Evolutionary conservation across 2,797 vertebrate genomes (phyloP), one percentile per base, ranked within the genome.

Genomic region (Loris lydekkerianus): DNA sequence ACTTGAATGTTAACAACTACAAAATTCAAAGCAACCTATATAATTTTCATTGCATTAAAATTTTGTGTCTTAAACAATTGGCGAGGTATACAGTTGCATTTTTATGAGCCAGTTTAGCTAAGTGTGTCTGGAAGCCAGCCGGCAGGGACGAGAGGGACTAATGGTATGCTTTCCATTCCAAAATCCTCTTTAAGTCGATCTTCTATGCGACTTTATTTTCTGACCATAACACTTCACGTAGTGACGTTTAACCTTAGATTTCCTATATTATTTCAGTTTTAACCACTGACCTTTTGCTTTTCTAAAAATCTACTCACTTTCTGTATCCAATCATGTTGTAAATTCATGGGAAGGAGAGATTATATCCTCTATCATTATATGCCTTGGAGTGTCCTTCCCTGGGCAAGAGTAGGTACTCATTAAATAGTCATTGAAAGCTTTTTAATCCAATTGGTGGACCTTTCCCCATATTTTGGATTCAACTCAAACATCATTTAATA

Each of bases 391-490:
- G 3, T 25, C 58, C 63, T 86, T 86, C 53, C 4, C 20, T 86
- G 89, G 76, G 80, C 73, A 94, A 61, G 14, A 29, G 76, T 89
- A 43, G 77, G 63, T 96, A 95, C 84, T 85, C 40, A 69, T 97
- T 97, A 97, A 96, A 90, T 96, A 94, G 58, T 23, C 81, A 93
- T 85, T 53, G 87, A 96, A 97, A 96, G 43, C n/a, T 14, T 81
- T 96, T 60, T 83, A 96, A 93, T 97, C 97, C 88, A 88, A 92
- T 96, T 80, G 91, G 34, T 78, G 93, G 86, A 40, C 56, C 97
- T 96, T 87, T 21, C 86, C 37, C 46, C 93, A 95, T 95, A 84
- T 31, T 94, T 91, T 93, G 91, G 58, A 96, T 94, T 85, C 75
- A 87, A 69, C 87, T 84, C 91, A 93, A 97, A 87, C 61, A 40